Conservation (phyloP, 1,140 invertebrate genomes). For the Zaprionus davidi region DNA sequence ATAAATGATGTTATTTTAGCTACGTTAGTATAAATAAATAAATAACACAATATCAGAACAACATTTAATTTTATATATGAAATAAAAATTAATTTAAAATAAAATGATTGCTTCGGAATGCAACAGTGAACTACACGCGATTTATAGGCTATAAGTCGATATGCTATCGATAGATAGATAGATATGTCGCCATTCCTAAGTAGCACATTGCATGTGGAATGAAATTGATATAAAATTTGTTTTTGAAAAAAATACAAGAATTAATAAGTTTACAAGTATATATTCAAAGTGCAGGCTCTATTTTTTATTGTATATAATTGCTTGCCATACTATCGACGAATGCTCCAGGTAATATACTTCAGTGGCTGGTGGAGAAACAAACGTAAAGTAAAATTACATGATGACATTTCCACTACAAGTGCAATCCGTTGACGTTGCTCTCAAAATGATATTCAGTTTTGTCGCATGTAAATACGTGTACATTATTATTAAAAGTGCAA, state of each 20-base stretch:
- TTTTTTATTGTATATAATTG: slow-evolving; percentile 58
- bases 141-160: slow-evolving; percentile 7
- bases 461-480: neutral
- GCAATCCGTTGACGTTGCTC: slow-evolving; percentile 42
- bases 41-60: no score
- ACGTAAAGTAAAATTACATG: slow-evolving; percentile 64
- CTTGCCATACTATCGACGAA: slow-evolving; percentile 23
- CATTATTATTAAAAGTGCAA: neutral
- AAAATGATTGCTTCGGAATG: slow-evolving; percentile 7
- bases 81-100: neutral
- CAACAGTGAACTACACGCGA: slow-evolving; percentile 8
- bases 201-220: slow-evolving; percentile 58
- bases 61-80: neutral
- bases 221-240: slow-evolving; percentile 44
- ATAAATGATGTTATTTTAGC: no score
- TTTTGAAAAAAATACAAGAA: slow-evolving; percentile 45
- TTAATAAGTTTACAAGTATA: slow-evolving; percentile 25
- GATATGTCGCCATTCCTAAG: slow-evolving; percentile 31
- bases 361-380: slow-evolving; percentile 19
- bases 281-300: slow-evolving; percentile 28
- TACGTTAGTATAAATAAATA: no score
- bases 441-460: neutral
- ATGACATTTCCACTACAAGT: slow-evolving; percentile 54
- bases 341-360: slow-evolving; percentile 58
- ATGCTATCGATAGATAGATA: slow-evolving; percentile 18